These are phyloP conservation scores for Paguma larvata DNA, from an alignment of 2,797 vertebrate genomes.

Conservation along the genomic window DNA sequence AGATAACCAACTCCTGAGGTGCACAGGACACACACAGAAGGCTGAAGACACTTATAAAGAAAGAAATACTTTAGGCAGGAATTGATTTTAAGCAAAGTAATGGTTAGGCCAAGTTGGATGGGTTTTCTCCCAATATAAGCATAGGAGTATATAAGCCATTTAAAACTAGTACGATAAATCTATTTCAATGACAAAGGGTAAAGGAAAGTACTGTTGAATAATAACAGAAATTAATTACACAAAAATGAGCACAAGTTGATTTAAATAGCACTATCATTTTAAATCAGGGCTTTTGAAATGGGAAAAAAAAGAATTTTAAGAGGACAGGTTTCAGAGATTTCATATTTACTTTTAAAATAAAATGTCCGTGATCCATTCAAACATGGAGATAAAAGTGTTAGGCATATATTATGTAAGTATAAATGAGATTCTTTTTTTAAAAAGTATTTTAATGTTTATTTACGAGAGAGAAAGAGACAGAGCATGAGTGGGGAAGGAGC, in stretches of 20 bases:
- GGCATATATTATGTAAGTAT: slow-evolving; percentile 33
- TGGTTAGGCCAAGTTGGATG: neutral
- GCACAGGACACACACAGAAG: neutral
- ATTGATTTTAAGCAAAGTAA: neutral
- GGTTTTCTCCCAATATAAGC: neutral
- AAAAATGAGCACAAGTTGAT: neutral
- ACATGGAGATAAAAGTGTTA: slow-evolving; percentile 57
- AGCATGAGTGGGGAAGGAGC: no score
- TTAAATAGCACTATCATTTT: slow-evolving; percentile 39
- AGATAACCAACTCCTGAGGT: neutral
- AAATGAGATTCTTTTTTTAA: slow-evolving; percentile 45
- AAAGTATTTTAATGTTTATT: no score
- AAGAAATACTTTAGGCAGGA: neutral
- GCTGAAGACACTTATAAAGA: slow-evolving; percentile 72
- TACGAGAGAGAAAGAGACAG: no score
- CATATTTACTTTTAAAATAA: slow-evolving; percentile 73
- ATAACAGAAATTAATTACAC: neutral
- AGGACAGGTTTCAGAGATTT: neutral
- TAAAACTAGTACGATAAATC: neutral
- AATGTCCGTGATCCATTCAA: slow-evolving; percentile 27
- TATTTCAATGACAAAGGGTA: neutral
- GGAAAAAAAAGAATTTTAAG: neutral
- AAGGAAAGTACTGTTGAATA: slow-evolving; percentile 42
- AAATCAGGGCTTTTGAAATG: slow-evolving; percentile 49
- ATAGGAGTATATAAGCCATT: neutral